These are phyloP conservation scores for Prionace glauca DNA, from an alignment of 2,797 vertebrate genomes.

Conservation along the genomic window DNA sequence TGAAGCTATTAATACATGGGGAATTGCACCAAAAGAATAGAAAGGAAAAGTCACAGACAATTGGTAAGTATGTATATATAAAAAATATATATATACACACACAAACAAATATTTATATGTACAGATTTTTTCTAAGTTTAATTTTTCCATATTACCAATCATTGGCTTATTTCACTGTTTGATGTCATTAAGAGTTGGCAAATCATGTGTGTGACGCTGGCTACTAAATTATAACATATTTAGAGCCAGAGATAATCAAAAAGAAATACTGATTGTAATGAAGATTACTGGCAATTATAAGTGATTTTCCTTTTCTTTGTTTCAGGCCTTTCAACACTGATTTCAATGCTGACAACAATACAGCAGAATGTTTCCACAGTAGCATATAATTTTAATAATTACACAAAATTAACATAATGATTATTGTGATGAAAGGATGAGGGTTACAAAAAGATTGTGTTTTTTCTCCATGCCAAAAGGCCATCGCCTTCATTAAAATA, in stretches of 20 bases:
- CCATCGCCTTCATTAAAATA: background rate
- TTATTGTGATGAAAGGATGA: conserved; percentile 11
- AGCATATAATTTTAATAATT: conserved; percentile 32
- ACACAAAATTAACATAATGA: conserved; percentile 26
- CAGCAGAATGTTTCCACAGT: background rate
- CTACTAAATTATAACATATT: conserved; percentile 3
- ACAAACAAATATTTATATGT: no score
- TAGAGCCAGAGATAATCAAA: conserved; percentile 29
- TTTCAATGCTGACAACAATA: conserved; percentile 13
- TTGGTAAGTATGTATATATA: background rate
- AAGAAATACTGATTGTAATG: conserved; percentile 30
- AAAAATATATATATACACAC: no score
- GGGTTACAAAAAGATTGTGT: background rate
- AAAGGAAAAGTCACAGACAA: background rate
- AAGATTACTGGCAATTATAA: conserved; percentile 18
- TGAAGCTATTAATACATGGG: background rate
- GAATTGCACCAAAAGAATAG: background rate
- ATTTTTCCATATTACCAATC: background rate
- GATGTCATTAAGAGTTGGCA: background rate
- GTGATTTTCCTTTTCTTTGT: conserved; percentile 2
- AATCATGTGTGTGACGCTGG: background rate
- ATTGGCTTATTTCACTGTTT: background rate
- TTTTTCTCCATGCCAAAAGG: background rate
- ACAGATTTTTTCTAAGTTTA: background rate
- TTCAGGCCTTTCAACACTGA: conserved; percentile 21